phyloP scores from a whole-genome alignment of 1,140 invertebrate genomes.

The Polypedilum pembai region DNA sequence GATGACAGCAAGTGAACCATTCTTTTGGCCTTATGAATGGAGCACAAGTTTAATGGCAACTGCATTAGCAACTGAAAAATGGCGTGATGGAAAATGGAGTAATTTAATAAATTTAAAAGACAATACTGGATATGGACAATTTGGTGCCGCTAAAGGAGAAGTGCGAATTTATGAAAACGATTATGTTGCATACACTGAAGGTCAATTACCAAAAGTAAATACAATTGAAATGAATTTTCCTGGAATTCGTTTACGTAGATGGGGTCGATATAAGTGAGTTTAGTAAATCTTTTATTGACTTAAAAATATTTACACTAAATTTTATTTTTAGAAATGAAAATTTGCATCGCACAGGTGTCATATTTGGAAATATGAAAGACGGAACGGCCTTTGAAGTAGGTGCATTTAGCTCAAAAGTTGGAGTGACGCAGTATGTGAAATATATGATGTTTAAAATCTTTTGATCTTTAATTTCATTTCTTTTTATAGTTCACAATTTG shows the following conservation, averaged over 20 bases:
- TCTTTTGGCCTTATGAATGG: conserved; percentile 17
- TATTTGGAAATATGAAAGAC: conserved; percentile 34
- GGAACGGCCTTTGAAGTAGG: conserved; percentile 35
- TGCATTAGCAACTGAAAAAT: not conserved
- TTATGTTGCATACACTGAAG: not conserved
- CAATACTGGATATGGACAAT: not conserved
- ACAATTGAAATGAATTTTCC: not conserved
- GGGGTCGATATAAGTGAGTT: not conserved
- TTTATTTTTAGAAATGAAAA: not conserved
- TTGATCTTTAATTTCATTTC: conserved; percentile 30
- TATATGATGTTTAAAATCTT: not conserved
- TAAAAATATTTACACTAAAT: too few species aligned
- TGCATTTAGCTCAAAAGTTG: conserved; percentile 33
- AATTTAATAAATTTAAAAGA: not conserved
- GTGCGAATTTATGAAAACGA: not conserved
- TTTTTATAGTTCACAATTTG: conserved; percentile 36
- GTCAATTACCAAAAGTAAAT: not conserved
- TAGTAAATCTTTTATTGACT: too few species aligned
- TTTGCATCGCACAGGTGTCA: not conserved
- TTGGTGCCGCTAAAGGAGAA: not conserved
- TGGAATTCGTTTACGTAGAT: not conserved
- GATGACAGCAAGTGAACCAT: not conserved
- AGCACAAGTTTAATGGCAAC: not conserved
- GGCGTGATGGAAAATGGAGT: not conserved
- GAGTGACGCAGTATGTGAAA: conserved; percentile 35